phyloP scores from a whole-genome alignment of 2,113 vertebrate genomes.

The Potamarius usumacintae region DNA sequence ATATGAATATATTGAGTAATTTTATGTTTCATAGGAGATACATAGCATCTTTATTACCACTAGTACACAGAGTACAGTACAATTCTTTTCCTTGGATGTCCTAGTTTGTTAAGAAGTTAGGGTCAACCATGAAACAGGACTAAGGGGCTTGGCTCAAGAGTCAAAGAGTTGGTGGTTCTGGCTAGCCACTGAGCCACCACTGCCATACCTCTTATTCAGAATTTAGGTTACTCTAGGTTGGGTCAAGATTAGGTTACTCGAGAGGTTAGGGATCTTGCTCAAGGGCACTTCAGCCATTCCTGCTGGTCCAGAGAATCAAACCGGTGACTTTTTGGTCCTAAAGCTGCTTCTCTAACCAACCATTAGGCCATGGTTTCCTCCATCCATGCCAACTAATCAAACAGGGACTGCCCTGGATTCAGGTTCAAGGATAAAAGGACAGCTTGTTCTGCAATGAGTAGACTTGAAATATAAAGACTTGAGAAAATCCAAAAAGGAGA shows the following conservation, averaged over 20 bases:
- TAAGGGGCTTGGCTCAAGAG: neutral
- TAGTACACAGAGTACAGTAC: neutral
- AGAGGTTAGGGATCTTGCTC: too few relatives aligned
- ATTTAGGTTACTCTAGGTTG: too few relatives aligned
- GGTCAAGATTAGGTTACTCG: too few relatives aligned
- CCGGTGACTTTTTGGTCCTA: too few relatives aligned
- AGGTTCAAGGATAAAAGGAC: neutral
- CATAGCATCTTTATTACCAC: neutral
- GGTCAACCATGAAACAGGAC: neutral
- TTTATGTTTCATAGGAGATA: neutral
- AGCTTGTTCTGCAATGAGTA: neutral
- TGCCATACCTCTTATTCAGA: neutral
- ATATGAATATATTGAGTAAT: neutral
- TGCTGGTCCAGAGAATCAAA: too few relatives aligned
- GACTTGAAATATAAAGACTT: neutral
- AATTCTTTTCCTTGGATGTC: neutral
- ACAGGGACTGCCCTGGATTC: neutral
- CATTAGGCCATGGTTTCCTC: too few relatives aligned
- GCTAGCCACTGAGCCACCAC: neutral
- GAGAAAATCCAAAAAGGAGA: conserved; percentile 1
- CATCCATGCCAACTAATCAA: neutral
- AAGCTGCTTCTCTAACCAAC: too few relatives aligned
- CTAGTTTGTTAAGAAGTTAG: neutral
- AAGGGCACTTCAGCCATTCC: too few relatives aligned
- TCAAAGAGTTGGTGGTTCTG: neutral